A percentile compares a stretch with the other conserved stretches of the same genome.
Evolutionary conservation across 2,797 vertebrate genomes (phyloP).

Genomic region (Carduelis carduelis): DNA sequence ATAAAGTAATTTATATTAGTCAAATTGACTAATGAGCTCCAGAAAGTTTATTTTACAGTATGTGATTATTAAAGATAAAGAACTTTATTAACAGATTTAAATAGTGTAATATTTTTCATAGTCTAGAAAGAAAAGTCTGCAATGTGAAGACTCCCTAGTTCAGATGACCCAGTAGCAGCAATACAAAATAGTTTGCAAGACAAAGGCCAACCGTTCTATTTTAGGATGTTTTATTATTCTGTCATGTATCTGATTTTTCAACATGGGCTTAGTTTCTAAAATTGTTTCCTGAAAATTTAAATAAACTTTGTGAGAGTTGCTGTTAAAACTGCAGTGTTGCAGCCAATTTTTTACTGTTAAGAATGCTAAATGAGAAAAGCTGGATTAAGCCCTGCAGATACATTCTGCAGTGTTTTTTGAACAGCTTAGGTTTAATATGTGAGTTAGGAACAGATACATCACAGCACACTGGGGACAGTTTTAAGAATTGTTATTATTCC

Average conservation of each 20-base stretch:
- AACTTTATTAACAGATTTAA: not conserved
- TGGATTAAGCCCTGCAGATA: not conserved
- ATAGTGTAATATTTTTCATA: not conserved
- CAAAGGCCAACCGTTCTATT: not conserved
- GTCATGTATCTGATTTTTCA: not conserved
- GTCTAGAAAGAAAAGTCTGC: not conserved
- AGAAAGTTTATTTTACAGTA: not conserved
- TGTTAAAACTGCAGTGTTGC: not conserved
- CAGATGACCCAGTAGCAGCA: not conserved
- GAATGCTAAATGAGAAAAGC: conserved; percentile 6
- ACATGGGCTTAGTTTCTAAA: not conserved
- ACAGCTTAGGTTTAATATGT: conserved; percentile 31
- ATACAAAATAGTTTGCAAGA: not conserved
- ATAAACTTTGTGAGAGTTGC: not conserved
- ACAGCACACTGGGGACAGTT: conserved; percentile 23
- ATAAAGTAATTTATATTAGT: not conserved
- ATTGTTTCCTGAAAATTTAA: not conserved
- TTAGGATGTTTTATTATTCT: not conserved
- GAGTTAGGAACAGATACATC: conserved; percentile 38
- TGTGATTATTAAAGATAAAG: not conserved
- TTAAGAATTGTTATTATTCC: conserved; percentile 51
- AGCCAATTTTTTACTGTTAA: not conserved
- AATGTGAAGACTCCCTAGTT: not conserved
- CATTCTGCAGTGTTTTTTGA: conserved; percentile 7
- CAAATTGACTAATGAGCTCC: not conserved